phyloP scores from a whole-genome alignment of 2,797 vertebrate species.

The Myotis daubentonii region DNA sequence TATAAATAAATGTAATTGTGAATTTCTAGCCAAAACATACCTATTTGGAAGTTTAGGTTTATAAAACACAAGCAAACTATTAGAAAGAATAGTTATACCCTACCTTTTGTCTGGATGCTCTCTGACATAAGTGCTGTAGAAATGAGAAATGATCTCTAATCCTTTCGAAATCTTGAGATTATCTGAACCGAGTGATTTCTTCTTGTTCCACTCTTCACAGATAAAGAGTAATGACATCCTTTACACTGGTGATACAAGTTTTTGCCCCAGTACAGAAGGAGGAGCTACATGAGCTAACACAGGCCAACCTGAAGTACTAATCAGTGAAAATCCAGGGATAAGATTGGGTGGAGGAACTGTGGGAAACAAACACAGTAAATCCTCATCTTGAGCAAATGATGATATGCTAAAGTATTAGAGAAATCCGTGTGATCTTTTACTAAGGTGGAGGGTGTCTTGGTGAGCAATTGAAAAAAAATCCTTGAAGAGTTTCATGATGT shows the following conservation, averaged over 20 bases:
- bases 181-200: conserved; percentile 50
- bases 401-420: conserved; percentile 29
- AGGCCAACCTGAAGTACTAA: conserved; percentile 40
- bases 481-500: not conserved
- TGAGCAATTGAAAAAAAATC: not conserved
- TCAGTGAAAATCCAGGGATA: conserved; percentile 44
- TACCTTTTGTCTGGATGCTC: conserved; percentile 67
- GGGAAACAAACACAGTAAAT: not conserved
- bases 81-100: conserved; percentile 20
- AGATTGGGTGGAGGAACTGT: conserved; percentile 21
- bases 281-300: conserved; percentile 46
- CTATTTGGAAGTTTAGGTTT: conserved; percentile 38
- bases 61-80: conserved; percentile 13
- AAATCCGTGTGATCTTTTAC: not conserved
- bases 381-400: not conserved
- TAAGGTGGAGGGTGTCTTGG: not conserved
- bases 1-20: conserved; percentile 45
- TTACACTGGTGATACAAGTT: conserved; percentile 39
- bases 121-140: not conserved
- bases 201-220: conserved; percentile 64
- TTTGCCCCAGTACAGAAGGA: conserved; percentile 50
- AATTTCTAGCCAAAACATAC: conserved; percentile 8
- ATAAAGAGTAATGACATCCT: conserved; percentile 57
- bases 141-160: conserved; percentile 24
- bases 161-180: conserved; percentile 37